A percentile compares a stretch with the other conserved stretches of the same genome.
These are phyloP conservation scores for Aphidoletes aphidimyza DNA, from an alignment of 2,888 invertebrate genomes.

Conservation along the genomic window DNA sequence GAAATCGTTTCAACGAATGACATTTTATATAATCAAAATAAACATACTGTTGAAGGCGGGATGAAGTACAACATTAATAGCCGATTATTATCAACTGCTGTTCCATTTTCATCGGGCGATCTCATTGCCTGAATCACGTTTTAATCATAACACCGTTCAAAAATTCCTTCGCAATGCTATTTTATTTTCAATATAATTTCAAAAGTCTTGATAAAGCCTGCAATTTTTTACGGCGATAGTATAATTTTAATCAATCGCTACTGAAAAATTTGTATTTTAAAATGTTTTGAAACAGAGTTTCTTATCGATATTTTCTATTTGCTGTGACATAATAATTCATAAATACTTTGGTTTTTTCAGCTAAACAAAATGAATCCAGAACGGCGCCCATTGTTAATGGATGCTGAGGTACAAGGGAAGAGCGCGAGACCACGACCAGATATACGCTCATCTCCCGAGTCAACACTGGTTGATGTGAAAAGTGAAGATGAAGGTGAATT, in stretches of 20 bases:
- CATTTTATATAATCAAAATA: background rate
- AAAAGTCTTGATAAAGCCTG: background rate
- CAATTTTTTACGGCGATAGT: no score
- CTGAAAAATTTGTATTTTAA: no score
- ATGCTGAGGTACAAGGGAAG: slow-evolving; percentile 61
- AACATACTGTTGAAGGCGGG: background rate
- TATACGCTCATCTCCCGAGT: slow-evolving; percentile 66
- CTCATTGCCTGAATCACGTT: background rate
- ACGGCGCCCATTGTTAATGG: slow-evolving; percentile 74
- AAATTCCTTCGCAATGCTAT: background rate
- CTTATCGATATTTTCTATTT: background rate
- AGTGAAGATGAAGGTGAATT: slow-evolving; percentile 63
- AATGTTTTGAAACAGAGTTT: background rate
- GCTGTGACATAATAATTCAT: no score
- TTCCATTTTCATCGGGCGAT: background rate
- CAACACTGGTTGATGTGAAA: slow-evolving; percentile 65
- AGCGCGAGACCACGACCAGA: slow-evolving; percentile 64
- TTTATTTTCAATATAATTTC: no score
- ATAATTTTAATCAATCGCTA: no score
- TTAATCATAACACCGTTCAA: background rate
- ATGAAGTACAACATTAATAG: background rate
- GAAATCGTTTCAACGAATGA: no score
- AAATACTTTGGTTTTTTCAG: slow-evolving; percentile 21
- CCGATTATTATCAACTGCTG: slow-evolving; percentile 3
- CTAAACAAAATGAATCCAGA: slow-evolving; percentile 72